These are phyloP conservation scores for Oreortyx pictus DNA, from an alignment of 2,797 vertebrate genomes.

Conservation along the genomic window DNA sequence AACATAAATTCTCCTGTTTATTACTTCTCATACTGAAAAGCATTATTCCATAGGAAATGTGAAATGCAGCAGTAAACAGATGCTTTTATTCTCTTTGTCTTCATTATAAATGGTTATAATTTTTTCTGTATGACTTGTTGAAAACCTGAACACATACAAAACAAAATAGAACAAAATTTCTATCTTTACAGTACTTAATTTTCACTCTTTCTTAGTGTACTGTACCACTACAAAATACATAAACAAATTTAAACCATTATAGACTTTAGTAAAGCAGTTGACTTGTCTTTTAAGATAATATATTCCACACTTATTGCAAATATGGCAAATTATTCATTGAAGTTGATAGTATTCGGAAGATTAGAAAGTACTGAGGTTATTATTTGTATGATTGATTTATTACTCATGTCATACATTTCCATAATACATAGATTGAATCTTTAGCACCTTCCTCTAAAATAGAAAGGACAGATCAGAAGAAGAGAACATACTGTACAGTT, in stretches of 20 bases:
- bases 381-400: conserved; percentile 12
- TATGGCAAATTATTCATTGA: background rate
- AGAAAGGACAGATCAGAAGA: conserved; percentile 5
- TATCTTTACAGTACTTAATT: background rate
- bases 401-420: background rate
- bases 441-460: conserved; percentile 13
- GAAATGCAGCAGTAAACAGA: background rate
- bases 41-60: background rate
- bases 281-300: background rate
- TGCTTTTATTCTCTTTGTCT: background rate
- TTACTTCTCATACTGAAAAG: background rate
- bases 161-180: background rate
- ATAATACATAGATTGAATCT: background rate
- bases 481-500: background rate
- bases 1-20: background rate
- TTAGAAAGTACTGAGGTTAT: background rate
- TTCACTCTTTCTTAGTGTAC: background rate
- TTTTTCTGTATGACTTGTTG: background rate
- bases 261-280: background rate
- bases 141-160: background rate
- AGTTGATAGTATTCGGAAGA: background rate
- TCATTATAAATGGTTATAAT: too few species aligned
- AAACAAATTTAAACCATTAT: background rate
- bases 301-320: background rate
- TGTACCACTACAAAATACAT: background rate